phyloP scores from a whole-genome alignment of 2,113 vertebrate genomes.

The Mobula birostris region DNA sequence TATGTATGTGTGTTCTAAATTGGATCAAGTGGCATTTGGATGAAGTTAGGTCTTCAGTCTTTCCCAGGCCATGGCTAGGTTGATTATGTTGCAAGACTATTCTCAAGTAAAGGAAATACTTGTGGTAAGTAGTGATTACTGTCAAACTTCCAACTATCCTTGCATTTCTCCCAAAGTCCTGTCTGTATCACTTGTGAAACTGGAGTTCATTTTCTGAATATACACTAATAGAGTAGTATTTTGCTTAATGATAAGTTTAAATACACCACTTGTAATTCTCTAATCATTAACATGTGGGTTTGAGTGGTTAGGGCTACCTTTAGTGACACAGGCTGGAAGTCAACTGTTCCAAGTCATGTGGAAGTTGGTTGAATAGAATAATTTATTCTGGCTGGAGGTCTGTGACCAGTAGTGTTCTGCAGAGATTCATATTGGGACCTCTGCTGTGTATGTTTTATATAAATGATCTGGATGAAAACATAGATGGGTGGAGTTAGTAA shows the following conservation, averaged over 20 bases:
- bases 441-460: no score
- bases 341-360: neutral
- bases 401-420: no score
- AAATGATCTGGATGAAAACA: no score
- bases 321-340: neutral
- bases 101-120: neutral
- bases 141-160: neutral
- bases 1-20: neutral
- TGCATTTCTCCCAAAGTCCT: neutral
- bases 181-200: neutral
- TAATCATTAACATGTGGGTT: neutral
- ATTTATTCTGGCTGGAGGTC: no score
- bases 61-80: neutral
- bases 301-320: neutral
- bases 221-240: neutral
- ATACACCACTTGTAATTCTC: neutral
- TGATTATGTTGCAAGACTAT: neutral
- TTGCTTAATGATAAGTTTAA: neutral
- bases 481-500: no score
- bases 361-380: neutral
- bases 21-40: neutral
- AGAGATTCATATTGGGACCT: no score
- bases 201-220: neutral
- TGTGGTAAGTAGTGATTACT: neutral
- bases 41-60: neutral